Conservation (phyloP, 2,797 vertebrate species). For the Taeniopygia guttata region DNA sequence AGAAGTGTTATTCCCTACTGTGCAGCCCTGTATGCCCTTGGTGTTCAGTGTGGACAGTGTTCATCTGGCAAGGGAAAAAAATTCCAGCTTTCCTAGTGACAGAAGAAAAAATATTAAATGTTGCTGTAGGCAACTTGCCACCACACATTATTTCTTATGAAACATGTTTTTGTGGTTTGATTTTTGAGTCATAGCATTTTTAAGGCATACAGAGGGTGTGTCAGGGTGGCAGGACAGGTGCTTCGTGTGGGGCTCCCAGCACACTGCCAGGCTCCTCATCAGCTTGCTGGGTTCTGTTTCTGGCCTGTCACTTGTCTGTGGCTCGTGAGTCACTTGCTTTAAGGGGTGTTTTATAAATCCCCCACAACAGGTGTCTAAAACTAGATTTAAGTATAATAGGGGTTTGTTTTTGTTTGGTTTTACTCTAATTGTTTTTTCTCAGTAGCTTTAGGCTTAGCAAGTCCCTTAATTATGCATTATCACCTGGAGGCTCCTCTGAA, state of each 20-base stretch:
- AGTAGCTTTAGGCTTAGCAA: background rate
- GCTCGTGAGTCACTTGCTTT: background rate
- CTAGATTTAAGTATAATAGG: background rate
- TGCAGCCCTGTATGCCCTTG: background rate
- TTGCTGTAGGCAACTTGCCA: conserved; percentile 42
- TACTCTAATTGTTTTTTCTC: conserved; percentile 2
- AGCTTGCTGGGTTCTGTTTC: background rate
- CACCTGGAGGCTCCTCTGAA: conserved; percentile 1
- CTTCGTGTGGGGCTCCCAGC: background rate
- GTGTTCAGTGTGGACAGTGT: background rate
- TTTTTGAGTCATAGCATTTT: conserved; percentile 25
- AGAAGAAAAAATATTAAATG: conserved; percentile 41
- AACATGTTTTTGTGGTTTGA: conserved; percentile 38
- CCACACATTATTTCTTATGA: conserved; percentile 44
- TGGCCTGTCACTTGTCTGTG: background rate
- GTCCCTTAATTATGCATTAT: background rate
- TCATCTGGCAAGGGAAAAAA: conserved; percentile 21
- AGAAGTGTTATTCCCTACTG: background rate
- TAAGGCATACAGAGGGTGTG: background rate
- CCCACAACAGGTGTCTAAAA: conserved; percentile 6
- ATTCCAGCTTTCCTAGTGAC: conserved; percentile 46
- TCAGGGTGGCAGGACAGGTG: background rate
- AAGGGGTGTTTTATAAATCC: background rate
- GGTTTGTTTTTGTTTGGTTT: background rate
- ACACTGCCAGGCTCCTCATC: background rate